These are phyloP conservation scores for Sebastes vulpes DNA, from an alignment of 2,797 vertebrate species.

Conservation along the genomic window DNA sequence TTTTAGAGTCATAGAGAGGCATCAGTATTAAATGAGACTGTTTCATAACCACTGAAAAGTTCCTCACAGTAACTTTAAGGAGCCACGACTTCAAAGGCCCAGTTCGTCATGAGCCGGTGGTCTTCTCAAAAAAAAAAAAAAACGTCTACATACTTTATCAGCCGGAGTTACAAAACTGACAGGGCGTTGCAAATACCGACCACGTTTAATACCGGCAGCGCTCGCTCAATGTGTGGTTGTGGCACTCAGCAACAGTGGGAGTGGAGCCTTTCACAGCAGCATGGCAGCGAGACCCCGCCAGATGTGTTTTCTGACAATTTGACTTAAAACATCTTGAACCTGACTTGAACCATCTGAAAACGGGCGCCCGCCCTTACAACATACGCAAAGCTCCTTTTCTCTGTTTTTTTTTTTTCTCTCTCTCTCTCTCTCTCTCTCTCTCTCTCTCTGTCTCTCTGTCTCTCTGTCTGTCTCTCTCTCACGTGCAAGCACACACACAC, in stretches of 20 bases:
- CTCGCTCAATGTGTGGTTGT: neutral
- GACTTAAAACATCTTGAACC: constrained; percentile 62
- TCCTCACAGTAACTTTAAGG: neutral
- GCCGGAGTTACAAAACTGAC: neutral
- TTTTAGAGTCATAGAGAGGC: neutral
- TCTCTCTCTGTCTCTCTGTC: neutral
- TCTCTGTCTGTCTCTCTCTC: constrained; percentile 5
- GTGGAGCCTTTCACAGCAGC: constrained; percentile 17
- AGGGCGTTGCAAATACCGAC: constrained; percentile 12
- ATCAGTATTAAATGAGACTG: neutral
- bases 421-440: constrained; percentile 9
- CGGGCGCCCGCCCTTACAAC: neutral
- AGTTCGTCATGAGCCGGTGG: neutral
- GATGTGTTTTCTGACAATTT: constrained; percentile 56
- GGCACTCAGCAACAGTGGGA: constrained; percentile 16
- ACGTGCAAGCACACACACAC: neutral
- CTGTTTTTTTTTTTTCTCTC: constrained; percentile 2
- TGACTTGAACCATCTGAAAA: constrained; percentile 54
- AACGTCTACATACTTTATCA: neutral
- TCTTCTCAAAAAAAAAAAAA: neutral
- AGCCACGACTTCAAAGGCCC: neutral
- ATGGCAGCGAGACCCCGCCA: constrained; percentile 27
- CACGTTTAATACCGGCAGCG: constrained; percentile 1
- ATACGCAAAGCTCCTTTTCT: neutral
- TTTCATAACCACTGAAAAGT: neutral